Base-by-base conservation (phyloP, 2,888 invertebrate genomes). In the Uloborus plumipes region DNA sequence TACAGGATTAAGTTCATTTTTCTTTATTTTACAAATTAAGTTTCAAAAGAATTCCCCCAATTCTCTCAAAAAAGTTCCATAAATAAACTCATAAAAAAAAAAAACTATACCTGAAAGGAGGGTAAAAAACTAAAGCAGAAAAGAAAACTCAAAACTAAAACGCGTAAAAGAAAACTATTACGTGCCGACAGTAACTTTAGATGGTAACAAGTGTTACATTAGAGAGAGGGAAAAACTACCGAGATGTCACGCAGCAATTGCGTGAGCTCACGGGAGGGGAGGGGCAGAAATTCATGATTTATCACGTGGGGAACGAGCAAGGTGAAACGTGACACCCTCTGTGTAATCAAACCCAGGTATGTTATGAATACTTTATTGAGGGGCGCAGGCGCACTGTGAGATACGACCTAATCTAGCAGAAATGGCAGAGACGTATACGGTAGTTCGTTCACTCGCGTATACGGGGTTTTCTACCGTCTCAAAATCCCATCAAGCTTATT, bases 401-500 rank as follows among this genome's bases (percentile, higher is more conserved):
- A 59, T 76, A 82, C 75, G 76, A 62, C 75, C 71, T 71, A 82
- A 82, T 82, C 81, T 82, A 65, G 75, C 66, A 82, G 81, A 82
- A 76, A 82, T 82, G 81, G 76, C 81, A 82, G 65, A 82, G 81
- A 82, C 66, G 76, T 66, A 82, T 81, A 70, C 71, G 71, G 71
- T 64, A 70, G 65, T 73, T 73, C 74, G 67, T 50, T 13, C 61
- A 55, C 39, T 47, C 72, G 53, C 65, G 47, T 47, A 49, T 61
- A 50, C 53, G 53, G 62, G 47, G 26, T 15, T 31, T 20, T 50
- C 62, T 20, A 59, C 18, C 51, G 81, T 72, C 81, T 76, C 81
- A 76, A 82, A 82, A 82, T 82, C 72, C 81, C 81, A 82, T 82
- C 81, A 82, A 82, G 71, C 81, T 76, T 82, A 82, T 82, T 82